Conservation (phyloP, 2,888 invertebrate genomes). For the Amiota mariae region DNA sequence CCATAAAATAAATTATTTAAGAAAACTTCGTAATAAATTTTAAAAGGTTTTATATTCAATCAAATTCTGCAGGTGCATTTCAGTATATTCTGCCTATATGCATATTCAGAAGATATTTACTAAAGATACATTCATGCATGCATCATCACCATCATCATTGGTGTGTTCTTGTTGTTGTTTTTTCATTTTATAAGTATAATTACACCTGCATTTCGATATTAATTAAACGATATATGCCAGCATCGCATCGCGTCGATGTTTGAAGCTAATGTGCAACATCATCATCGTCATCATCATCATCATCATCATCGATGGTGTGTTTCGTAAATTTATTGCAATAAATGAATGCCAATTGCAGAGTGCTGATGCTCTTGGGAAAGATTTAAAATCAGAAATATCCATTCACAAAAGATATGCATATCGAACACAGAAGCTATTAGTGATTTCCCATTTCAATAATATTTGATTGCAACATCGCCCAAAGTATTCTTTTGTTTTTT, state of each 20-base stretch:
- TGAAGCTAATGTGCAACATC: background rate
- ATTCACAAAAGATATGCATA: background rate
- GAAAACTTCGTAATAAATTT: too few relatives aligned
- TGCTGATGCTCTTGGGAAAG: background rate
- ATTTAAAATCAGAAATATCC: slow-evolving; percentile 20
- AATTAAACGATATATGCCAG: background rate
- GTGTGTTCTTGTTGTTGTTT: background rate
- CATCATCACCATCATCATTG: background rate
- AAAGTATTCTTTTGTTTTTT: background rate
- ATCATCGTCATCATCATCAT: background rate
- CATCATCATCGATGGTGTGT: too few relatives aligned
- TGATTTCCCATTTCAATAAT: slow-evolving; percentile 40
- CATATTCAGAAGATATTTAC: too few relatives aligned
- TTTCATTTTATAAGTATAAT: background rate
- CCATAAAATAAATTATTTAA: too few relatives aligned
- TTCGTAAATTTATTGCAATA: too few relatives aligned
- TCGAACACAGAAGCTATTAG: background rate
- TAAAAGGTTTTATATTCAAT: too few relatives aligned
- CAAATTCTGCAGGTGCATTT: too few relatives aligned
- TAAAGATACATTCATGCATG: background rate
- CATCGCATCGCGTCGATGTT: background rate
- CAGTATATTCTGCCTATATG: too few relatives aligned
- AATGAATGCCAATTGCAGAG: too few relatives aligned
- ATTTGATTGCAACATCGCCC: slow-evolving; percentile 35
- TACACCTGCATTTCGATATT: slow-evolving; percentile 22